Evolutionary conservation across 2,113 vertebrate genomes (phyloP).

Genomic region (Melierax canorus): DNA sequence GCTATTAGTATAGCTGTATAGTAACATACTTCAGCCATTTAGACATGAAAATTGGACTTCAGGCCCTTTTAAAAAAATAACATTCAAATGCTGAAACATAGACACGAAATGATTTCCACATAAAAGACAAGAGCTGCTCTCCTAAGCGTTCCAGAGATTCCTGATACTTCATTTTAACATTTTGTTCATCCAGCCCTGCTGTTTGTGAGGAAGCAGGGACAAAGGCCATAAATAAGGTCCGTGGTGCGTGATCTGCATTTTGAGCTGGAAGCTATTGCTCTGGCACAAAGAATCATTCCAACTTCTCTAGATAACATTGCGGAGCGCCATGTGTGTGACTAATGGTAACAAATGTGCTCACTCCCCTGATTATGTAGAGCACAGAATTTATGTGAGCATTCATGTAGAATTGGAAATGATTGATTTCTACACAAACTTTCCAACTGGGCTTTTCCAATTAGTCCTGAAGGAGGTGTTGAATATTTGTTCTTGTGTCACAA

Average conservation of each 20-base stretch:
- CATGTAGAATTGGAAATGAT: background rate
- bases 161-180: background rate
- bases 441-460: background rate
- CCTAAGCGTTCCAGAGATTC: background rate
- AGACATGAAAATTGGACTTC: background rate
- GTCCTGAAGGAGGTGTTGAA: background rate
- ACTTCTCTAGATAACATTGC: background rate
- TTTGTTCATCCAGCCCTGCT: background rate
- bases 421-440: slow-evolving; percentile 1
- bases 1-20: background rate
- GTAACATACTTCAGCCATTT: background rate
- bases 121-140: background rate
- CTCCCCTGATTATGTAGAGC: background rate
- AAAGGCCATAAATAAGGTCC: background rate
- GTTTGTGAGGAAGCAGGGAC: background rate
- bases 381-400: background rate
- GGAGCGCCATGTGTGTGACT: background rate
- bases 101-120: background rate
- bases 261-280: background rate
- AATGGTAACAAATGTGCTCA: slow-evolving; percentile 21
- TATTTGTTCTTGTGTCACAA: background rate
- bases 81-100: background rate
- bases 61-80: background rate
- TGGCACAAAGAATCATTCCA: background rate
- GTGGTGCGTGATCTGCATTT: background rate